phyloP scores from a whole-genome alignment of 2,888 invertebrate species.

The Pseudanteris insignis region DNA sequence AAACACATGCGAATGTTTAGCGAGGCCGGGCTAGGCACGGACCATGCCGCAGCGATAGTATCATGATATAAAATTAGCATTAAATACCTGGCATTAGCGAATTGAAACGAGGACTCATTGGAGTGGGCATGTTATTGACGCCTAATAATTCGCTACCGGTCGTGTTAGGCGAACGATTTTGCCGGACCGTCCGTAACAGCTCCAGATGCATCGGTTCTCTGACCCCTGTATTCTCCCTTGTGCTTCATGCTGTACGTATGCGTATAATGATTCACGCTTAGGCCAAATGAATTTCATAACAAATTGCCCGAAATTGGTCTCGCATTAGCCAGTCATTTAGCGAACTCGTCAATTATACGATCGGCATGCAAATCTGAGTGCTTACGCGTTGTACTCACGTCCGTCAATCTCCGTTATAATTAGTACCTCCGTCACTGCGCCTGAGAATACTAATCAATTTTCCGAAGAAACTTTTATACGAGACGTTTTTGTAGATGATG shows the following conservation, averaged over 20 bases:
- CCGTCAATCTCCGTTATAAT: too few species aligned
- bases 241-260: constrained; percentile 20
- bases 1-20: constrained; percentile 7
- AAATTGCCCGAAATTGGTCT: constrained; percentile 30
- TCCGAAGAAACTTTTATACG: too few species aligned
- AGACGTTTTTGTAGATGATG: too few species aligned
- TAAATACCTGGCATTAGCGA: constrained; percentile 36
- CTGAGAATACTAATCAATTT: too few species aligned
- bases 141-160: constrained; percentile 38
- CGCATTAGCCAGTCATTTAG: constrained; percentile 39
- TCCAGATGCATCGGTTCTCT: constrained; percentile 22
- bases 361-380: constrained; percentile 39
- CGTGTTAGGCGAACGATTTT: constrained; percentile 43
- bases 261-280: constrained; percentile 42
- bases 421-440: too few species aligned
- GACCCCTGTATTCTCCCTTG: too few species aligned
- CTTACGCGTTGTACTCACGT: too few species aligned
- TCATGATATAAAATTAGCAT: constrained; percentile 37
- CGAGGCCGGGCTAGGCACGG: too few species aligned
- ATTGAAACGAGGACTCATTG: constrained; percentile 39
- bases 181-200: constrained; percentile 21
- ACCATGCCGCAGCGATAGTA: constrained; percentile 14
- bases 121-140: constrained; percentile 41
- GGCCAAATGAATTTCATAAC: constrained; percentile 39
- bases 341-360: constrained; percentile 40